Conservation (phyloP, 2,113 vertebrate genomes). For the Cynocephalus volans region DNA sequence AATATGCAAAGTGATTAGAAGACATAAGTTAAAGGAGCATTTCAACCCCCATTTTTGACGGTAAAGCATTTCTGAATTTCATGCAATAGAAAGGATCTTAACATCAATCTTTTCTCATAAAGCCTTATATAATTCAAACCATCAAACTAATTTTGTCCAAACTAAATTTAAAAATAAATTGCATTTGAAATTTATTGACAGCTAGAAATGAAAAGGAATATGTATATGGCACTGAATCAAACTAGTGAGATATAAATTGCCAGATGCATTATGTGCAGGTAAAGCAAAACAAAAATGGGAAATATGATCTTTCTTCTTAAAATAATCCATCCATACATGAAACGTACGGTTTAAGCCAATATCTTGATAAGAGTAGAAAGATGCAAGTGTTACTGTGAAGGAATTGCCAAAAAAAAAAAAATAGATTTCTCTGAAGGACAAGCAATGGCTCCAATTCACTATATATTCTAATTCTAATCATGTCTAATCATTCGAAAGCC, state of each 20-base stretch:
- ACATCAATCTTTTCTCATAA: slow-evolving; percentile 62
- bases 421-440: not conserved
- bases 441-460: not conserved
- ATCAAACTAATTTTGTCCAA: slow-evolving; percentile 59
- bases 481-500: not conserved
- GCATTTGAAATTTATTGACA: slow-evolving; percentile 72
- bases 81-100: slow-evolving; percentile 24
- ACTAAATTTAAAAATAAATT: slow-evolving; percentile 75
- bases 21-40: slow-evolving; percentile 14
- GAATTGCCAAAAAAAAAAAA: too few relatives aligned
- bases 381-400: not conserved
- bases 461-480: not conserved
- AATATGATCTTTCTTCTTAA: slow-evolving; percentile 27
- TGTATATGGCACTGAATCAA: slow-evolving; percentile 59
- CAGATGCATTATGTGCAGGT: not conserved
- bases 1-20: slow-evolving; percentile 62
- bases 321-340: not conserved
- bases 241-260: slow-evolving; percentile 42
- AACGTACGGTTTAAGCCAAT: slow-evolving; percentile 21
- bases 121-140: slow-evolving; percentile 62
- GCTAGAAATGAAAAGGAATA: slow-evolving; percentile 62
- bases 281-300: slow-evolving; percentile 65
- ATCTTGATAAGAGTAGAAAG: not conserved
- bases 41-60: slow-evolving; percentile 59
- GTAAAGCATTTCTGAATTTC: slow-evolving; percentile 69